These are phyloP conservation scores for Carollia perspicillata DNA, from an alignment of 2,113 vertebrate species.

Conservation along the genomic window DNA sequence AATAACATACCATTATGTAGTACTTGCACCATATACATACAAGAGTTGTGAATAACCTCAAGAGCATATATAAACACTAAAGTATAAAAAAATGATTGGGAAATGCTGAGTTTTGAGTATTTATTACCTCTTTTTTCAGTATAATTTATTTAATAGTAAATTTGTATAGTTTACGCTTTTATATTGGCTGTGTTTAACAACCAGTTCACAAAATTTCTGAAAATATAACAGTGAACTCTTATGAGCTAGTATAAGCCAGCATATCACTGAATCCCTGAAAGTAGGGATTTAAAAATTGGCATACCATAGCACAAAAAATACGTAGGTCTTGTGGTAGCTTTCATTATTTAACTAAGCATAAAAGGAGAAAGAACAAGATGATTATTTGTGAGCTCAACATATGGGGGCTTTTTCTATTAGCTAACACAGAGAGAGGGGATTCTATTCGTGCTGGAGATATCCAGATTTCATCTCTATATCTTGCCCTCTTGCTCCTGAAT, in stretches of 20 bases:
- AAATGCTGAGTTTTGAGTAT: background rate
- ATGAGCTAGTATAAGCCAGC: background rate
- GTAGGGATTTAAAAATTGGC: background rate
- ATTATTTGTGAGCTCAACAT: background rate
- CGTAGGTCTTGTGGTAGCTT: background rate
- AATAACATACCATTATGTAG: no score
- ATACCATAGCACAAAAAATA: background rate
- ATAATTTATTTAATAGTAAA: background rate
- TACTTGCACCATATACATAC: background rate
- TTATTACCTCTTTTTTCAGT: background rate
- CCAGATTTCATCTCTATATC: background rate
- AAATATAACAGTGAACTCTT: background rate
- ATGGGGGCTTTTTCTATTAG: background rate
- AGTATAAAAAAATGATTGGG: background rate
- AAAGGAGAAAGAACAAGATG: background rate
- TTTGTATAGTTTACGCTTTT: background rate
- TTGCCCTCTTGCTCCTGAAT: background rate
- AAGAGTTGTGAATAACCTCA: background rate
- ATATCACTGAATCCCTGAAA: background rate
- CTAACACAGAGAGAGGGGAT: background rate
- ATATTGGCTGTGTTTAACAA: background rate
- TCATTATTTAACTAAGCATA: background rate
- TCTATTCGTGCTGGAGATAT: background rate
- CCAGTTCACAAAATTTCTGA: background rate
- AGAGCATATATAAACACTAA: background rate